phyloP scores from a whole-genome alignment of 2,113 vertebrate genomes.

The Larimichthys polyactis region DNA sequence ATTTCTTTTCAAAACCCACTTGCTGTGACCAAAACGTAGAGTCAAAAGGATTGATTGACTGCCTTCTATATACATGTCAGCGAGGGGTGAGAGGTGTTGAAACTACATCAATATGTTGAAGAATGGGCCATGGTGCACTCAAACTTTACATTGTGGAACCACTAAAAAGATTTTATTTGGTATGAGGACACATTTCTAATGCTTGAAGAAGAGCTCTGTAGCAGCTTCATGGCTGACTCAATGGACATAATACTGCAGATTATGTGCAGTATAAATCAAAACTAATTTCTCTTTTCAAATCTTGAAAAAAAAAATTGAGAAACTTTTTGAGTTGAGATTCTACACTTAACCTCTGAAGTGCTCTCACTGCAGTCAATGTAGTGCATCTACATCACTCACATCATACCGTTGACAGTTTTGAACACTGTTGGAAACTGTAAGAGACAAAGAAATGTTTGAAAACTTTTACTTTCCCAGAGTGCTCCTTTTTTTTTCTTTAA shows the following conservation, averaged over 20 bases:
- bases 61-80: conserved; percentile 18
- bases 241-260: background rate
- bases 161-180: background rate
- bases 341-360: background rate
- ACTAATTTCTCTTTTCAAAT: background rate
- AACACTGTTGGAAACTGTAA: background rate
- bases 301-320: background rate
- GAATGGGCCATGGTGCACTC: background rate
- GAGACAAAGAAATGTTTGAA: background rate
- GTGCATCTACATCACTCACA: background rate
- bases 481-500: background rate
- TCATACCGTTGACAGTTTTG: background rate
- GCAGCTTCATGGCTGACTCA: background rate
- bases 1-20: conserved; percentile 18
- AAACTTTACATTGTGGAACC: background rate
- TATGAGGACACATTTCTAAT: conserved; percentile 13
- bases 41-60: conserved; percentile 27
- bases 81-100: conserved; percentile 9
- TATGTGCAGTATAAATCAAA: conserved; percentile 1
- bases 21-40: conserved; percentile 15
- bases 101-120: conserved; percentile 22
- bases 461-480: background rate
- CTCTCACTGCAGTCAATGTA: background rate
- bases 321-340: background rate
- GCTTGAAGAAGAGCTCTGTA: background rate